Evolutionary conservation across 2,888 invertebrate species (phyloP), one percentile per base, ranked within the genome.

Genomic region (Lasioglossum vierecki): DNA sequence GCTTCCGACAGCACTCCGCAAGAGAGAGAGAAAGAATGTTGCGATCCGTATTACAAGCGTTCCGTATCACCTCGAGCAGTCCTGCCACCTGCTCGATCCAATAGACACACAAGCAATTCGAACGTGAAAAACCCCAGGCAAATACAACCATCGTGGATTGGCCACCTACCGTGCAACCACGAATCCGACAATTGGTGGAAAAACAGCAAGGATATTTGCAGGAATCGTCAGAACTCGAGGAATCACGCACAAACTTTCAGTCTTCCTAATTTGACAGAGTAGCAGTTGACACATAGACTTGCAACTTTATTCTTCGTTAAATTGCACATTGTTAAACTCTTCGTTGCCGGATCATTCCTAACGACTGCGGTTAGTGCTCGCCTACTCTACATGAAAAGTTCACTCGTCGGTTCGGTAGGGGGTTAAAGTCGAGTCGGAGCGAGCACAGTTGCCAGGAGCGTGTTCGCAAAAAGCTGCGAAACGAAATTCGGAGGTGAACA

Each of bases 401-500:
- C 57, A 3, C 53, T 53, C 22, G 22, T 53, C 22, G 53, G 22
- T 53, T n/a, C 9, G 53, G 22, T n/a, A 5, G 22, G 53, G 57
- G 11, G 35, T 35, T n/a, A 11, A 57, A 57, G 57, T 57, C 57
- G 57, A 57, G 57, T 57, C 57, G 57, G 57, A 11, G 11, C 0
- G 11, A n/a, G 57, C 57, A 57, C 11, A 4, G 57, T n/a, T 57
- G n/a, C 57, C 57, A 4, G 11, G 11, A 57, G 4, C 57, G 57
- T 57, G 57, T 57, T 57, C 57, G 57, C n/a, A 57, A 57, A 57
- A 57, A 57, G 57, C 57, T 57, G n/a, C 57, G 57, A 57, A 57
- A 57, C 57, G 57, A 57, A 57, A 57, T 57, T 57, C 57, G 57
- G n/a, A 4, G n/a, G 0, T n/a, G 57, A 57, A 57, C 57, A 57